A percentile compares a stretch with the other conserved stretches of the same genome.
These are phyloP conservation scores for Vesta saturnalis DNA, from an alignment of 2,888 invertebrate species.

Conservation along the genomic window DNA sequence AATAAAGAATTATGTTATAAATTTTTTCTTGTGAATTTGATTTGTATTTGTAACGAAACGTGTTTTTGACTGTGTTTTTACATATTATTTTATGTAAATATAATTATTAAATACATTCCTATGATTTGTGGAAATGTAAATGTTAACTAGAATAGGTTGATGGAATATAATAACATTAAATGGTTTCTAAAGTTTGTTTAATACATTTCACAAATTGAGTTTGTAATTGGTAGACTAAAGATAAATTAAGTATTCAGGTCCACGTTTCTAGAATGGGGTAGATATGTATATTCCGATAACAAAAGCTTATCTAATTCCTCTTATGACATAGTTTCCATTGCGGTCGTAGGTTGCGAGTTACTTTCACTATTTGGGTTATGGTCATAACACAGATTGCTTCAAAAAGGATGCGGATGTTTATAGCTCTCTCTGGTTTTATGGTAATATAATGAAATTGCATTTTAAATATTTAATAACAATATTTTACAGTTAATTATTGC, in stretches of 20 bases:
- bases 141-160: background rate
- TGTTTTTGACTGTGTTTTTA: too few relatives aligned
- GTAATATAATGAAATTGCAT: background rate
- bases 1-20: too few relatives aligned
- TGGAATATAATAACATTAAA: slow-evolving; percentile 3
- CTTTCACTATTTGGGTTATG: slow-evolving; percentile 1
- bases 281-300: slow-evolving; percentile 12
- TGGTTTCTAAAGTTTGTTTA: slow-evolving; percentile 6
- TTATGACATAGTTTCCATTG: slow-evolving; percentile 9
- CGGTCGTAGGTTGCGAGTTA: background rate
- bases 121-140: background rate
- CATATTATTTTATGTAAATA: too few relatives aligned
- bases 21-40: too few relatives aligned
- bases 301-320: slow-evolving; percentile 9
- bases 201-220: slow-evolving; percentile 11
- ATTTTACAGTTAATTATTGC: too few relatives aligned
- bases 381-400: background rate
- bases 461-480: too few relatives aligned
- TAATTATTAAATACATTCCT: too few relatives aligned
- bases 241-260: slow-evolving; percentile 15
- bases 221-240: slow-evolving; percentile 2
- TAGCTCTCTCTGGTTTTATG: background rate
- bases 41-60: too few relatives aligned
- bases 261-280: slow-evolving; percentile 8
- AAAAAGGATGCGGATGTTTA: background rate